phyloP scores from a whole-genome alignment of 1,140 invertebrate genomes.

The Subanguina moxae region DNA sequence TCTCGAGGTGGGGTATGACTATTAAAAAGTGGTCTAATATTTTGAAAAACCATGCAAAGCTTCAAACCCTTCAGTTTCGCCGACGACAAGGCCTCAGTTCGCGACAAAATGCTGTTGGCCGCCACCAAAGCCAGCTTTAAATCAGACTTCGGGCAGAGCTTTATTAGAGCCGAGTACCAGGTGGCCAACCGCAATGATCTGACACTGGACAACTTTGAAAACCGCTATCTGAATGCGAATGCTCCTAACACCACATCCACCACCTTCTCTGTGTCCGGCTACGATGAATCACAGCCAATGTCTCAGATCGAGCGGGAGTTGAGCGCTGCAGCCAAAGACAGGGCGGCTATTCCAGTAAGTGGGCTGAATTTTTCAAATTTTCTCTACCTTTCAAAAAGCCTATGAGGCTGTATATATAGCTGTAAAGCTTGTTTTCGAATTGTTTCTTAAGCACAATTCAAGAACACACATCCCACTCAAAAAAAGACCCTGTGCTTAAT shows the following conservation, averaged over 20 bases:
- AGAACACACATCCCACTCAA: too few relatives aligned
- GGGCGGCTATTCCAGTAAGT: constrained; percentile 17
- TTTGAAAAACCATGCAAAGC: too few relatives aligned
- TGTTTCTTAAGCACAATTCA: too few relatives aligned
- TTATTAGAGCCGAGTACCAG: constrained; percentile 86
- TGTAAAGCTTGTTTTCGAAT: too few relatives aligned
- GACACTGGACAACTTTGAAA: constrained; percentile 51
- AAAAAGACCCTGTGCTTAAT: too few relatives aligned
- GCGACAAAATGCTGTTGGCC: constrained; percentile 97
- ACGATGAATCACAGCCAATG: constrained; percentile 37
- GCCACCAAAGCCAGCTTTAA: constrained; percentile 96
- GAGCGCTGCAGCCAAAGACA: constrained; percentile 44
- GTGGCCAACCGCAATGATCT: constrained; percentile 70
- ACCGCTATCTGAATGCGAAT: constrained; percentile 30
- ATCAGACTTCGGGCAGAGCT: constrained; percentile 83
- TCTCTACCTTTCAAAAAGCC: too few relatives aligned
- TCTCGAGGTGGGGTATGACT: neutral
- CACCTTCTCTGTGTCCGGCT: constrained; percentile 4
- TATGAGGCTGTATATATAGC: too few relatives aligned
- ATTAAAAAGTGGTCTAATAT: constrained; percentile 45
- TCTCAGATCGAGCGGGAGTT: constrained; percentile 44
- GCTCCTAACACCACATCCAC: neutral
- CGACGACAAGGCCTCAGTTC: constrained; percentile 62
- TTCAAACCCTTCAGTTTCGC: constrained; percentile 54
- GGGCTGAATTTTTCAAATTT: too few relatives aligned